Conservation (phyloP, 2,888 invertebrate species). For the Coenonympha arcania region DNA sequence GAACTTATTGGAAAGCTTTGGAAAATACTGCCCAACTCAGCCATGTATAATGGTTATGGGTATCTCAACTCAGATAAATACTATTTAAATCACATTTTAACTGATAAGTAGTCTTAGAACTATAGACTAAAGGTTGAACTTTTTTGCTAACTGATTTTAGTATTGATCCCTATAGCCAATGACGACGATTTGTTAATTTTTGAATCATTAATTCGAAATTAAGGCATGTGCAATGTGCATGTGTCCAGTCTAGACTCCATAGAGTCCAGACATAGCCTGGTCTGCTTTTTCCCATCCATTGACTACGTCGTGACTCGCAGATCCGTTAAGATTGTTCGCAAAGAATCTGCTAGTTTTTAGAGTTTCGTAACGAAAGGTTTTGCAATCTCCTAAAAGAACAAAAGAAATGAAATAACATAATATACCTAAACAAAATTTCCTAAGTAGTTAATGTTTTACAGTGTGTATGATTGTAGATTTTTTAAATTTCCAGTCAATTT, state of each 20-base stretch:
- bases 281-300: constrained; percentile 55
- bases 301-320: constrained; percentile 32
- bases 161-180: background rate
- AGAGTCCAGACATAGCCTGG: constrained; percentile 27
- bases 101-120: too few species aligned
- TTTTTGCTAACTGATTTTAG: background rate
- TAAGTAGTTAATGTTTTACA: too few species aligned
- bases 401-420: background rate
- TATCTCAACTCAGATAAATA: too few species aligned
- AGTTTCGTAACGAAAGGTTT: background rate
- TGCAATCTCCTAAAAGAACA: too few species aligned
- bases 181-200: background rate
- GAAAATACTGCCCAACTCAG: too few species aligned
- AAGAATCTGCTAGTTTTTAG: constrained; percentile 3
- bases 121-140: background rate
- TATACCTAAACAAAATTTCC: background rate
- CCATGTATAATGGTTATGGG: too few species aligned
- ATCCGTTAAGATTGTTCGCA: constrained; percentile 40
- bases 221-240: constrained; percentile 10
- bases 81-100: too few species aligned
- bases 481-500: too few species aligned
- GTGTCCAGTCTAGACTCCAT: too few species aligned
- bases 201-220: constrained; percentile 5
- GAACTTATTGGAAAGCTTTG: too few species aligned
- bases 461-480: too few species aligned